Percentiles rank a stretch among this genome's conserved stretches.
Evolutionary conservation across 2,888 invertebrate genomes (phyloP).

Genomic region (Chrysomela aeneicollis): DNA sequence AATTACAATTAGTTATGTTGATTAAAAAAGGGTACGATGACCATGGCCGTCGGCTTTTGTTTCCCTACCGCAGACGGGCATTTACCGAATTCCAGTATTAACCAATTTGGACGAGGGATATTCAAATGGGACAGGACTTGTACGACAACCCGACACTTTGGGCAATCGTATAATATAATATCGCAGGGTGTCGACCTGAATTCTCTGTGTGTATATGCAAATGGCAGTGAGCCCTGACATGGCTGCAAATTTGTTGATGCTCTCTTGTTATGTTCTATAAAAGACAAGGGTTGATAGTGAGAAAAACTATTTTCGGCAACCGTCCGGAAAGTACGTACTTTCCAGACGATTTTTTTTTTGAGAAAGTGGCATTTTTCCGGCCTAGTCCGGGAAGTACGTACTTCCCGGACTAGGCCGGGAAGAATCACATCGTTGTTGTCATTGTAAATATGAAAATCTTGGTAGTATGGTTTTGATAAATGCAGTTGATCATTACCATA

Average conservation of each 20-base stretch:
- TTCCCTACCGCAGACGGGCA: conserved; percentile 28
- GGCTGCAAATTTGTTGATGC: not conserved
- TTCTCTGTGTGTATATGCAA: conserved; percentile 12
- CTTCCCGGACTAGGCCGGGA: no score
- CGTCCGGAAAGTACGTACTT: no score
- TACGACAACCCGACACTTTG: conserved; percentile 7
- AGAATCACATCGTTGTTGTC: no score
- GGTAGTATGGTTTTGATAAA: no score
- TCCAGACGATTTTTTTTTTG: no score
- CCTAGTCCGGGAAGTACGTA: no score
- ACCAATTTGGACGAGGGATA: conserved; percentile 30
- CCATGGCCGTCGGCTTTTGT: conserved; percentile 33
- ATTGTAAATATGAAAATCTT: no score
- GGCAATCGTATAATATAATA: conserved; percentile 13
- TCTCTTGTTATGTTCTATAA: not conserved
- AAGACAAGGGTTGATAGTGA: not conserved
- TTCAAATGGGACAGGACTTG: conserved; percentile 17
- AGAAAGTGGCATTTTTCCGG: no score
- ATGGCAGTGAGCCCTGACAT: not conserved
- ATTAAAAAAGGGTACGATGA: conserved; percentile 31
- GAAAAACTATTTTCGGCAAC: not conserved
- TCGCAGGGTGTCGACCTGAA: not conserved
- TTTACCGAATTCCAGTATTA: conserved; percentile 29
- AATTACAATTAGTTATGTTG: conserved; percentile 35
- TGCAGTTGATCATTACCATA: no score